A percentile compares a stretch with the other conserved stretches of the same genome.
Evolutionary conservation across 2,888 invertebrate species (phyloP).

Genomic region (Conus canariensis): DNA sequence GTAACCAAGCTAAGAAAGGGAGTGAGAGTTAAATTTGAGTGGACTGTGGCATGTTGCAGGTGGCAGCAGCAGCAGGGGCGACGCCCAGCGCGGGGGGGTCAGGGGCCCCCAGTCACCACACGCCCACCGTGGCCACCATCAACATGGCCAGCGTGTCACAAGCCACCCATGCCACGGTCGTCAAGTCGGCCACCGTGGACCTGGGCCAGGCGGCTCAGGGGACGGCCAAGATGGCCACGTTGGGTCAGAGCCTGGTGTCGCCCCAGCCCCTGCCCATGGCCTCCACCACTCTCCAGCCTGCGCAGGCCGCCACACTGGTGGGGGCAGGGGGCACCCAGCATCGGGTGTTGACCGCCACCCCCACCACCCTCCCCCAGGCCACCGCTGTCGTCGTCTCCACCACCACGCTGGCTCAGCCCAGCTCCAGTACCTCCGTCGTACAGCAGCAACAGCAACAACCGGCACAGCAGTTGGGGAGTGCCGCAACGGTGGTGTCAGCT

Average conservation of each 20-base stretch:
- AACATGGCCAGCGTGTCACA: conserved; percentile 16
- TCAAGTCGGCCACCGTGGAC: conserved; percentile 55
- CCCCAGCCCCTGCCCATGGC: conserved; percentile 54
- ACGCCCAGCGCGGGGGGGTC: conserved; percentile 11
- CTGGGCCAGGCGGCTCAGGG: conserved; percentile 49
- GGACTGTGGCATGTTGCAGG: neutral
- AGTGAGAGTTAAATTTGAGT: too few relatives aligned
- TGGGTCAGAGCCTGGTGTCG: conserved; percentile 60
- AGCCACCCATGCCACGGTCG: conserved; percentile 32
- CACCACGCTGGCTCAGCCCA: conserved; percentile 32
- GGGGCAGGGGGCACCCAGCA: conserved; percentile 46
- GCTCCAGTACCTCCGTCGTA: conserved; percentile 51
- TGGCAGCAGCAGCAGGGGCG: conserved; percentile 53
- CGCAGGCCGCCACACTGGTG: neutral
- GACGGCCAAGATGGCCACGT: conserved; percentile 46
- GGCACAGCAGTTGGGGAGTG: conserved; percentile 48
- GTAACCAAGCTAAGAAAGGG: too few relatives aligned
- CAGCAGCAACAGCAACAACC: conserved; percentile 50
- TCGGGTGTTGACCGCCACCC: conserved; percentile 45
- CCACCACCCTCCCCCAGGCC: conserved; percentile 41
- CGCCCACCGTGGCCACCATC: conserved; percentile 38
- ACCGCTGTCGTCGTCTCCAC: conserved; percentile 48
- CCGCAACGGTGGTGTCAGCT: conserved; percentile 47
- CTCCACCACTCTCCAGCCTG: conserved; percentile 29
- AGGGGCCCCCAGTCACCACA: neutral